These are phyloP conservation scores for Aselliscus stoliczkanus DNA, from an alignment of 2,797 vertebrate genomes.

Conservation along the genomic window DNA sequence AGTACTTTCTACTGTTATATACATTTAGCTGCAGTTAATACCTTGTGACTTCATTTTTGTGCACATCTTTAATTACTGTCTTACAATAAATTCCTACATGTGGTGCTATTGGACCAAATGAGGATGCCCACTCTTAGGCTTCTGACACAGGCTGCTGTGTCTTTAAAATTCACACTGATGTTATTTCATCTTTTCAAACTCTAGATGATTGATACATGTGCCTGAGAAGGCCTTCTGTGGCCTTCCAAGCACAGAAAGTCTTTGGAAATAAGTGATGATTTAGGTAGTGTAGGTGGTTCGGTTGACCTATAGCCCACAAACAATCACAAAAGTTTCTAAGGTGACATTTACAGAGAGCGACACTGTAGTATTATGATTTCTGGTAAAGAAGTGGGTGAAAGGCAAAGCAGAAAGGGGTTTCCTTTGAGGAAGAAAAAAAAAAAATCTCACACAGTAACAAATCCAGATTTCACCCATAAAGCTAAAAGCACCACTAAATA, in stretches of 20 bases:
- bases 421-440: constrained; percentile 69
- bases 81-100: background rate
- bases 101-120: background rate
- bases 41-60: background rate
- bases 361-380: constrained; percentile 48
- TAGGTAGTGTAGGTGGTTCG: constrained; percentile 11
- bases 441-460: constrained; percentile 61
- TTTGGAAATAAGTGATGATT: constrained; percentile 32
- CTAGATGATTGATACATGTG: background rate
- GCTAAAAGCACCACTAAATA: background rate
- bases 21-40: background rate
- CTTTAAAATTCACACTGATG: background rate
- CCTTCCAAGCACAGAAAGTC: constrained; percentile 34
- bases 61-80: background rate
- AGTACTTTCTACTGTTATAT: background rate
- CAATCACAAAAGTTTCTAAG: constrained; percentile 51
- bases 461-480: constrained; percentile 56
- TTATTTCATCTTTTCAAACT: background rate
- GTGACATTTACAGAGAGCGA: constrained; percentile 53
- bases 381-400: constrained; percentile 66
- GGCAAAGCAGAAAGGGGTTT: constrained; percentile 62
- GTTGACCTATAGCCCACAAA: background rate
- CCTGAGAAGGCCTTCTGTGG: background rate
- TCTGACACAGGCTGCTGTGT: background rate
- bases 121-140: background rate